A percentile compares a stretch with the other conserved stretches of the same genome.
These are phyloP conservation scores for Amphiprion percula DNA, from an alignment of 2,113 vertebrate genomes.

Conservation along the genomic window DNA sequence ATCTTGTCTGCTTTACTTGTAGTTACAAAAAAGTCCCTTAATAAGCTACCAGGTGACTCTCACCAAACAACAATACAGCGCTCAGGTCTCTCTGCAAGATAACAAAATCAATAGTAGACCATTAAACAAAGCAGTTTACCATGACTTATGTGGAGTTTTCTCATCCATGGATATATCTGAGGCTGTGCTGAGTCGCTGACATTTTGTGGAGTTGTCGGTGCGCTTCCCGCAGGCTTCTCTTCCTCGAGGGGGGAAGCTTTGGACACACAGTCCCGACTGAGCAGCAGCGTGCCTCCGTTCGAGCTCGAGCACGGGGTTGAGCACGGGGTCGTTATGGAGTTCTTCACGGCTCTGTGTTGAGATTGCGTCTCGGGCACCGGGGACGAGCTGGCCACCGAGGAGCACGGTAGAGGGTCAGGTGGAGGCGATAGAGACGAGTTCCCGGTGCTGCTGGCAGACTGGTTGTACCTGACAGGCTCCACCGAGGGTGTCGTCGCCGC, in stretches of 20 bases:
- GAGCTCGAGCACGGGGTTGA: conserved; percentile 88
- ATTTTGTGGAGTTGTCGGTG: conserved; percentile 92
- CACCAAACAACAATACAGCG: not conserved
- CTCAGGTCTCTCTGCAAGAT: conserved; percentile 1
- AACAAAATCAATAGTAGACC: conserved; percentile 34
- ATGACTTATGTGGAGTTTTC: conserved; percentile 99
- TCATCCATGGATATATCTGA: conserved; percentile 99
- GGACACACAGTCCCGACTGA: conserved; percentile 92
- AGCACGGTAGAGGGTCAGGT: conserved; percentile 94
- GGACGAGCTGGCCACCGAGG: conserved; percentile 89
- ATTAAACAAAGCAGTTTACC: conserved; percentile 85
- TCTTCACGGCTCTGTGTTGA: conserved; percentile 92
- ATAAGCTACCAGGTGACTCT: not conserved
- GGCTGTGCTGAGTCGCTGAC: conserved; percentile 90
- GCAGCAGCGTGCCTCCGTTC: conserved; percentile 87
- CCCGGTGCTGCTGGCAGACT: conserved; percentile 87
- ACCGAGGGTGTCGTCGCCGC: conserved; percentile 87
- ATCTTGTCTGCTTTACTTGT: not conserved
- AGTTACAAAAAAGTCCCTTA: not conserved
- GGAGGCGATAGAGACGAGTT: conserved; percentile 90
- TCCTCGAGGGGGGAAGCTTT: conserved; percentile 92
- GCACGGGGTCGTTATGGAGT: conserved; percentile 90
- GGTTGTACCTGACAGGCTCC: conserved; percentile 95
- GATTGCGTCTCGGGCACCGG: conserved; percentile 88
- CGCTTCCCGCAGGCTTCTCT: conserved; percentile 92